Conservation (phyloP, 2,797 vertebrate genomes). For the Salarias fasciatus region DNA sequence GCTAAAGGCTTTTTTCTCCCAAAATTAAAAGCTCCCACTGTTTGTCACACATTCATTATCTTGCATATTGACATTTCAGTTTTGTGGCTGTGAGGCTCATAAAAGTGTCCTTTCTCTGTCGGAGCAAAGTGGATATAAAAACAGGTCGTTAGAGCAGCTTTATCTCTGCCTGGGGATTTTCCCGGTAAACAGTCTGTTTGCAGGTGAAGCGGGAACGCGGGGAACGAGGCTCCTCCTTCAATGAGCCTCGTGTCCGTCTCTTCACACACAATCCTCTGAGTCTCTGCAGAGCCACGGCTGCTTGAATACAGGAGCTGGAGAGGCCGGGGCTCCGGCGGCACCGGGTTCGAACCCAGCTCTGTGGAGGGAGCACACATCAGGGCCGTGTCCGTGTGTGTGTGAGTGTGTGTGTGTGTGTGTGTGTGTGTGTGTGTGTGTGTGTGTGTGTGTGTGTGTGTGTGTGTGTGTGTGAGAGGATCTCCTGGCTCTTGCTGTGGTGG, state of each 20-base stretch:
- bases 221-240: constrained; percentile 53
- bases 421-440: too few species aligned
- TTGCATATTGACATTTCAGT: constrained; percentile 16
- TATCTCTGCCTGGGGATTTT: constrained; percentile 20
- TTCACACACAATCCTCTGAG: constrained; percentile 65
- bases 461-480: too few species aligned
- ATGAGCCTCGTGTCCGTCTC: constrained; percentile 71
- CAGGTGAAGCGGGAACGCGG: constrained; percentile 9
- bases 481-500: constrained; percentile 8
- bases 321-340: constrained; percentile 12
- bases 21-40: background rate
- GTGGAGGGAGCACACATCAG: background rate
- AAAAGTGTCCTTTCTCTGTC: constrained; percentile 11
- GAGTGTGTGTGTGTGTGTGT: background rate
- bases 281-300: constrained; percentile 63
- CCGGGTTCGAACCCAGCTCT: too few species aligned
- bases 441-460: too few species aligned
- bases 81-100: constrained; percentile 8
- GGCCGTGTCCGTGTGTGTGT: constrained; percentile 6
- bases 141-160: constrained; percentile 2
- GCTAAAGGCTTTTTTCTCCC: constrained; percentile 1
- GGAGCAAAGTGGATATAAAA: constrained; percentile 24
- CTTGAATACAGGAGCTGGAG: constrained; percentile 60
- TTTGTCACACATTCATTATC: constrained; percentile 9
- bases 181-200: constrained; percentile 26